Base-by-base conservation (phyloP, 2,113 vertebrate genomes). In the Solenodon paradoxus region DNA sequence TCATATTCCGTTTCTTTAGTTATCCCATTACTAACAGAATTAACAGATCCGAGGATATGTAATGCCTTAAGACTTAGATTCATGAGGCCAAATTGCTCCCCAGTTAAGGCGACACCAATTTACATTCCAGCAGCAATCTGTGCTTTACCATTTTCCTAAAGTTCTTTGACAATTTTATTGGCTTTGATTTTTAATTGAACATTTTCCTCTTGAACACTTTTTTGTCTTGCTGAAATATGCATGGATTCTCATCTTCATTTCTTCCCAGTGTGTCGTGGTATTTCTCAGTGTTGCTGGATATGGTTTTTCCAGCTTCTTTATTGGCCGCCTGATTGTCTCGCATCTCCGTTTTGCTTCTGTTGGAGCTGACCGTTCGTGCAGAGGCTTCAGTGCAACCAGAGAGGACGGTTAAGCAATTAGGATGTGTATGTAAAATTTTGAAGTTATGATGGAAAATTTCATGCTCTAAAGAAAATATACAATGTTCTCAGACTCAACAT, bases 151-250 rank as follows among this genome's bases (percentile, higher is more conserved):
- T 59, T 59, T n/a, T 59, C 66, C 40, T 71, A 81, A 69, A 95
- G n/a, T 15, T 85, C 8, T 38, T 66, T 90, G 49, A 72, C 88
- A 93, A 84, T 89, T 88, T 71, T n/a, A 59, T 64, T 75, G 71
- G 72, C 53, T 86, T 80, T 92, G 64, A 94, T 40, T 63, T 74
- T 3, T 45, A 94, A 77, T 28, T 15, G 16, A 49, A 55, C 49
- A 38, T 69, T 74, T 79, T 66, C n/a, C 38, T 84, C 53, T 49
- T 74, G n/a, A n/a, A n/a, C n/a, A n/a, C n/a, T n/a, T n/a, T n/a
- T n/a, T 51, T 79, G 57, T 64, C 68, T 81, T 63, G 16, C 68
- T 83, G n/a, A 64, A 69, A 77, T 83, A 71, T 45, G 55, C 24
- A 3, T 42, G 53, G 61, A 66, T 66, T 42, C 68, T 78, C n/a